Conservation (phyloP, 2,113 vertebrate species). For the Astatotilapia flaviijosephi region DNA sequence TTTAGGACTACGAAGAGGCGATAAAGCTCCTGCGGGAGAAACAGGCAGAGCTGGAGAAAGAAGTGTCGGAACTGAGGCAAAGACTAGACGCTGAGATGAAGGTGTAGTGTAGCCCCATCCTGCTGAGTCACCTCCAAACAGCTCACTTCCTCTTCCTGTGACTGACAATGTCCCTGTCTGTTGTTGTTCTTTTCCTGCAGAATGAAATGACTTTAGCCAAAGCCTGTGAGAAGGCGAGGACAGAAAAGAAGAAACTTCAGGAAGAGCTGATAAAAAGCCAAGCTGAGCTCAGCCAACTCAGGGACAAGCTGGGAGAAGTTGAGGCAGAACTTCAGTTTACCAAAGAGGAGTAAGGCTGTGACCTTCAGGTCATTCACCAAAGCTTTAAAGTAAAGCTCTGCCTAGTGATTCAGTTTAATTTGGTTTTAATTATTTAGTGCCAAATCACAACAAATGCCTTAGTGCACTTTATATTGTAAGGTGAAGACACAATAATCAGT, state of each 20-base stretch:
- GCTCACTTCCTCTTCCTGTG: background rate
- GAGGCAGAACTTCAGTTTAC: constrained; percentile 81
- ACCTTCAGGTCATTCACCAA: background rate
- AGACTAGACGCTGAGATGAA: constrained; percentile 79
- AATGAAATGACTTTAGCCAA: constrained; percentile 81
- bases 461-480: background rate
- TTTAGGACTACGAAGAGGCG: constrained; percentile 61
- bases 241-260: constrained; percentile 74
- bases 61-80: constrained; percentile 77
- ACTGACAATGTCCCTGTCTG: background rate
- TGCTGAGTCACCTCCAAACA: background rate
- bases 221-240: constrained; percentile 74
- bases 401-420: background rate
- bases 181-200: constrained; percentile 57
- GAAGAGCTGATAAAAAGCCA: constrained; percentile 68
- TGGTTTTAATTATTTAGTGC: background rate
- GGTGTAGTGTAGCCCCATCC: constrained; percentile 63
- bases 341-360: constrained; percentile 80
- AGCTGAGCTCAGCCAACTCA: constrained; percentile 74
- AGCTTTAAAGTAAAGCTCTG: background rate
- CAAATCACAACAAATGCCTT: background rate
- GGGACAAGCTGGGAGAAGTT: constrained; percentile 70
- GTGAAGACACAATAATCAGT: background rate
- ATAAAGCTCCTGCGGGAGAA: constrained; percentile 75
- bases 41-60: constrained; percentile 74